A percentile compares a stretch with the other conserved stretches of the same genome.
phyloP scores from a whole-genome alignment of 2,888 invertebrate genomes.

The Mimas tiliae region DNA sequence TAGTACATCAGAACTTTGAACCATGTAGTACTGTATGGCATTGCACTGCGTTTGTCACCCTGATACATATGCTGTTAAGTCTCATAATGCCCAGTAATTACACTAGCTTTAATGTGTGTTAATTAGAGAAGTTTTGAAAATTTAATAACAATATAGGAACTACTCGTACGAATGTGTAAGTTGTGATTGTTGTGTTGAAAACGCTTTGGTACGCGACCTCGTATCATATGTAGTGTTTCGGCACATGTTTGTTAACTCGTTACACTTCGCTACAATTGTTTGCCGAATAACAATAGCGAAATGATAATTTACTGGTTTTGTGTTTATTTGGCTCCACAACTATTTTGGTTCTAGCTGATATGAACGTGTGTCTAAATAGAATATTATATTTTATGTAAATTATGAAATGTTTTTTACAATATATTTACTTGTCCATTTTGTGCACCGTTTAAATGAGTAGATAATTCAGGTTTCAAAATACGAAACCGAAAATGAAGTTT shows the following conservation, averaged over 20 bases:
- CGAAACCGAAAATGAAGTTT: constrained; percentile 8
- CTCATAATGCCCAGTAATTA: no score
- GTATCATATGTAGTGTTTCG: constrained; percentile 36
- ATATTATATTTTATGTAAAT: background rate
- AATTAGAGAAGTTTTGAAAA: constrained; percentile 30
- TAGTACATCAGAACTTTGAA: no score
- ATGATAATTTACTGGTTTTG: constrained; percentile 13
- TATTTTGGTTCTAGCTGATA: background rate
- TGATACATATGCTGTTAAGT: no score
- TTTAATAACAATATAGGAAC: constrained; percentile 33
- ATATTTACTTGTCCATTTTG: background rate
- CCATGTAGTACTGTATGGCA: no score
- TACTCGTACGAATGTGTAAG: constrained; percentile 29
- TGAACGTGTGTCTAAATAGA: background rate
- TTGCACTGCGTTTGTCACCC: no score
- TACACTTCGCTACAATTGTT: constrained; percentile 8
- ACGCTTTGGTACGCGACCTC: constrained; percentile 36
- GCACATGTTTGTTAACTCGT: constrained; percentile 25
- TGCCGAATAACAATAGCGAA: background rate
- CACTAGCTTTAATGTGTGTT: background rate
- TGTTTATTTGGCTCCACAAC: background rate
- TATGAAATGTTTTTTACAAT: background rate
- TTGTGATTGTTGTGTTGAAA: constrained; percentile 33
- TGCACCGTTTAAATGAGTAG: background rate
- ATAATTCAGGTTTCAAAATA: background rate